A percentile compares a stretch with the other conserved stretches of the same genome.
Conservation (phyloP, 2,797 vertebrate species). For the Rachycentron canadum region DNA sequence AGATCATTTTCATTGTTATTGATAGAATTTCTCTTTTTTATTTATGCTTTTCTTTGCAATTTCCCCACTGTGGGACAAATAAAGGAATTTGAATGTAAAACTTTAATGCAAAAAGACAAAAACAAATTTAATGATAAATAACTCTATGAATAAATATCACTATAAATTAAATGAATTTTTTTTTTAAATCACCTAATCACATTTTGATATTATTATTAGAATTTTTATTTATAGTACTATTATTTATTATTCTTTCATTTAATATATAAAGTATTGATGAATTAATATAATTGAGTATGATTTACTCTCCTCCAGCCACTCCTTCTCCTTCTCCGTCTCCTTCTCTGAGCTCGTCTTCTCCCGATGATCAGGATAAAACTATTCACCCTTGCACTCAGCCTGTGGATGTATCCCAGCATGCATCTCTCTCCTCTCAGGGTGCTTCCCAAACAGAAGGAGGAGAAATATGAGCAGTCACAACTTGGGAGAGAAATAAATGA, state of each 20-base stretch:
- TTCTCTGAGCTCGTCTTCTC: neutral
- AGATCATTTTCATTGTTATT: neutral
- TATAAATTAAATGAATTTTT: neutral
- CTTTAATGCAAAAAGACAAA: too few relatives aligned
- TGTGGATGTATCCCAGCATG: neutral
- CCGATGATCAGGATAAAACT: neutral
- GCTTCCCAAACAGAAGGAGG: neutral
- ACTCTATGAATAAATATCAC: neutral
- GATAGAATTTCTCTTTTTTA: neutral
- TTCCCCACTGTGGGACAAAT: too few relatives aligned
- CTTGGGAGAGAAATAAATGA: slow-evolving; percentile 15
- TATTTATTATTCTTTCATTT: neutral
- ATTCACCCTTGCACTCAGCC: accelerated
- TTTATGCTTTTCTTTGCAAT: neutral
- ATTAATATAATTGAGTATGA: neutral
- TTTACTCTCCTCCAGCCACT: neutral
- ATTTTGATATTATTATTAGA: neutral
- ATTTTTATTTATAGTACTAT: neutral
- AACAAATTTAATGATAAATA: neutral
- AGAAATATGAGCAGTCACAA: neutral
- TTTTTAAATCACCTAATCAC: neutral
- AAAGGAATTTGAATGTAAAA: too few relatives aligned
- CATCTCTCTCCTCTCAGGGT: neutral
- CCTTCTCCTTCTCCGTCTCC: neutral
- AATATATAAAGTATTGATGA: neutral